Evolutionary conservation across 2,113 vertebrate genomes (phyloP).

Genomic region (Erpornis zantholeuca): DNA sequence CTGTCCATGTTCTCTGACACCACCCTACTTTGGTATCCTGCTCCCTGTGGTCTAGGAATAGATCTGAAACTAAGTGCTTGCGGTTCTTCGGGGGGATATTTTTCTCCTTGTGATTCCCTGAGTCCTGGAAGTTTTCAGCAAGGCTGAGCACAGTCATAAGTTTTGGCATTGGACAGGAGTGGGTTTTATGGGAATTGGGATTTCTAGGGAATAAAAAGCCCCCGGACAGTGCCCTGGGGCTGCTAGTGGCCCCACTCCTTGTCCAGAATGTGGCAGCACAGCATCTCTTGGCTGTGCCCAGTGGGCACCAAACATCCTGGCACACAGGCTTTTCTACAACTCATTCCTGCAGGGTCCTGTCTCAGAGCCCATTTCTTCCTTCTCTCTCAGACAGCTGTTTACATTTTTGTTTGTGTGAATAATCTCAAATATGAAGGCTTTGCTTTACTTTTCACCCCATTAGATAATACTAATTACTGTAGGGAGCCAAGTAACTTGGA

Average conservation of each 20-base stretch:
- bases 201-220: not conserved
- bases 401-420: conserved; percentile 55
- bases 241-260: not conserved
- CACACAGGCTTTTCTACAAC: not conserved
- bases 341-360: not conserved
- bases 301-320: not conserved
- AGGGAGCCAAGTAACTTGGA: conserved; percentile 19
- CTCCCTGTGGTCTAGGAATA: not conserved
- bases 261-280: not conserved
- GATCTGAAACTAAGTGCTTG: not conserved
- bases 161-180: not conserved
- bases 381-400: conserved; percentile 31
- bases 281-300: not conserved
- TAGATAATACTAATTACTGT: conserved; percentile 54
- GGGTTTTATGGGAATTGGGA: not conserved
- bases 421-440: conserved; percentile 52
- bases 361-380: not conserved
- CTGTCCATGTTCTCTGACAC: not conserved
- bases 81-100: fast-evolving
- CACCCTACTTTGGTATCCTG: not conserved
- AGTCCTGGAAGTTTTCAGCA: not conserved
- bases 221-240: not conserved
- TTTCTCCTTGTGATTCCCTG: not conserved
- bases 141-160: fast-evolving
- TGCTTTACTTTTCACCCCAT: conserved; percentile 19